Evolutionary conservation across 2,888 invertebrate species (phyloP).

Genomic region (Calameuta idolon): DNA sequence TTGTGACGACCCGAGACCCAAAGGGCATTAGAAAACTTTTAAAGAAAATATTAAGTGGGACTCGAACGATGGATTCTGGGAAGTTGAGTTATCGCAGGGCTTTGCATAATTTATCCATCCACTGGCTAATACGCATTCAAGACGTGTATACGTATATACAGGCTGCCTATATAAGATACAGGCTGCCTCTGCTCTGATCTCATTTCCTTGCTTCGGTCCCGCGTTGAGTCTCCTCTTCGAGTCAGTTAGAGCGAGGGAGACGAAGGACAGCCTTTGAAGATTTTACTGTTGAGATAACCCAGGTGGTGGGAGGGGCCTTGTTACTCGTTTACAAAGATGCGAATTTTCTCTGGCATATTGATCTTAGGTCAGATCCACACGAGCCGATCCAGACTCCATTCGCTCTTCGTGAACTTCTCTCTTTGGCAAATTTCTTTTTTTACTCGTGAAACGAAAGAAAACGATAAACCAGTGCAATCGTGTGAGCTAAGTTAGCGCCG

Average conservation of each 20-base stretch:
- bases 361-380: no score
- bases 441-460: no score
- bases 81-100: conserved; percentile 49
- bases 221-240: conserved; percentile 1
- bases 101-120: conserved; percentile 50
- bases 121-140: no score
- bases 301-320: not conserved
- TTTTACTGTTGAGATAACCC: not conserved
- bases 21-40: conserved; percentile 37
- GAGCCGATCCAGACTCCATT: no score
- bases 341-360: no score
- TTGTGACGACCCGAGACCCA: not conserved
- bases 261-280: not conserved
- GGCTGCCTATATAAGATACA: no score
- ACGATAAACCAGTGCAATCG: no score
- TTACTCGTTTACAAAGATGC: not conserved
- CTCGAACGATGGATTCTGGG: conserved; percentile 18
- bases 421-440: no score
- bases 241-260: not conserved
- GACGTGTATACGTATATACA: no score
- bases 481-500: no score
- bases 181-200: no score
- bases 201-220: conserved; percentile 6
- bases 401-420: no score
- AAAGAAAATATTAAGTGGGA: conserved; percentile 44